phyloP scores from a whole-genome alignment of 2,888 invertebrate genomes.

The Caenorhabditis sulstoni region DNA sequence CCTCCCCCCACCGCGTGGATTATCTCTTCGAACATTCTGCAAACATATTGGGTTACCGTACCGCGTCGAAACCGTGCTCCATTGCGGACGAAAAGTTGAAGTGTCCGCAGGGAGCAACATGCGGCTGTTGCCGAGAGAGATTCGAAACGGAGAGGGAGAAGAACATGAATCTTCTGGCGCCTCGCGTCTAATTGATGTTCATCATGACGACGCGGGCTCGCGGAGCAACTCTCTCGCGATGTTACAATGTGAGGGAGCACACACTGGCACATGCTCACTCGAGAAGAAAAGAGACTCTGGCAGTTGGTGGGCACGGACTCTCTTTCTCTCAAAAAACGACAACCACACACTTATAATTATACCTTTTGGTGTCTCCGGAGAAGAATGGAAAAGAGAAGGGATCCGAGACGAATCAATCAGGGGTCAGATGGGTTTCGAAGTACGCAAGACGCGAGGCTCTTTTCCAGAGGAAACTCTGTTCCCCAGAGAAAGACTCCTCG shows the following conservation, averaged over 20 bases:
- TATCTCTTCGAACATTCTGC: too few relatives aligned
- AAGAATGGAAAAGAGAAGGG: slow-evolving; percentile 4
- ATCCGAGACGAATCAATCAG: slow-evolving; percentile 2
- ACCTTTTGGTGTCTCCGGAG: slow-evolving; percentile 32
- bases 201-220: slow-evolving; percentile 22
- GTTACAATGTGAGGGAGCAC: slow-evolving; percentile 29
- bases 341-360: slow-evolving; percentile 30
- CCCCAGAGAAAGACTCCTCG: too few relatives aligned
- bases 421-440: not conserved
- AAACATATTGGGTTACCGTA: slow-evolving; percentile 13
- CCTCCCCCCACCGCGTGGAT: too few relatives aligned
- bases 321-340: slow-evolving; percentile 39
- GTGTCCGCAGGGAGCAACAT: not conserved
- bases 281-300: slow-evolving; percentile 3
- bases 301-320: not conserved
- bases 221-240: slow-evolving; percentile 23
- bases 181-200: slow-evolving; percentile 43
- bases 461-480: too few relatives aligned
- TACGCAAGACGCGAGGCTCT: too few relatives aligned
- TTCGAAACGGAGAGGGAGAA: slow-evolving; percentile 12
- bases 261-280: slow-evolving; percentile 38
- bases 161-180: slow-evolving; percentile 18
- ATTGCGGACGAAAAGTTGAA: too few relatives aligned
- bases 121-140: too few relatives aligned
- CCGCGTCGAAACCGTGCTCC: too few relatives aligned